Evolutionary conservation across 2,888 invertebrate genomes (phyloP).

Genomic region (Habrosyne pyritoides): DNA sequence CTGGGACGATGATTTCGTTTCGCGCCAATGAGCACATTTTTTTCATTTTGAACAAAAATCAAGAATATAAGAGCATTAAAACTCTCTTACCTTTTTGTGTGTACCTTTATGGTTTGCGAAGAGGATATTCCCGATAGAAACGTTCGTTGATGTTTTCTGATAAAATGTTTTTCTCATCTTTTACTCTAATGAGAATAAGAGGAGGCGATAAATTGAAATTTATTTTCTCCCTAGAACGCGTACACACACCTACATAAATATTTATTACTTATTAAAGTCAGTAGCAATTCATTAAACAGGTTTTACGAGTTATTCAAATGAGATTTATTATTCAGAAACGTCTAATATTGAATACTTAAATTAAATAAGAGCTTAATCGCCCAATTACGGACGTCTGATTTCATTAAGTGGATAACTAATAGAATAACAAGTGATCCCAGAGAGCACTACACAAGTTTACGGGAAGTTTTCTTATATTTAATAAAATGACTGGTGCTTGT

Average conservation of each 20-base stretch:
- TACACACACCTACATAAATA: conserved; percentile 61
- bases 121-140: conserved; percentile 55
- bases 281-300: conserved; percentile 64
- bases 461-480: conserved; percentile 74
- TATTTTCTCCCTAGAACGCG: conserved; percentile 60
- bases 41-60: conserved; percentile 66
- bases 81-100: conserved; percentile 58
- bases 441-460: conserved; percentile 64
- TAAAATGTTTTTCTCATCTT: conserved; percentile 64
- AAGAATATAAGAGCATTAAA: conserved; percentile 68
- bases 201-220: conserved; percentile 70
- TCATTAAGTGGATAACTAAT: conserved; percentile 53
- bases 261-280: conserved; percentile 68
- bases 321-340: conserved; percentile 49
- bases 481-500: conserved; percentile 75
- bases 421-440: conserved; percentile 65
- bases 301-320: conserved; percentile 63
- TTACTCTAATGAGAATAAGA: conserved; percentile 68
- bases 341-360: conserved; percentile 44
- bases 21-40: conserved; percentile 75
- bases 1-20: conserved; percentile 72
- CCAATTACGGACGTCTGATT: conserved; percentile 54
- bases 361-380: conserved; percentile 43
- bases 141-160: conserved; percentile 60
- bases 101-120: conserved; percentile 50